phyloP scores from a whole-genome alignment of 35 echinoderm and acorn worm species.

The Holothuria glaberrima region DNA sequence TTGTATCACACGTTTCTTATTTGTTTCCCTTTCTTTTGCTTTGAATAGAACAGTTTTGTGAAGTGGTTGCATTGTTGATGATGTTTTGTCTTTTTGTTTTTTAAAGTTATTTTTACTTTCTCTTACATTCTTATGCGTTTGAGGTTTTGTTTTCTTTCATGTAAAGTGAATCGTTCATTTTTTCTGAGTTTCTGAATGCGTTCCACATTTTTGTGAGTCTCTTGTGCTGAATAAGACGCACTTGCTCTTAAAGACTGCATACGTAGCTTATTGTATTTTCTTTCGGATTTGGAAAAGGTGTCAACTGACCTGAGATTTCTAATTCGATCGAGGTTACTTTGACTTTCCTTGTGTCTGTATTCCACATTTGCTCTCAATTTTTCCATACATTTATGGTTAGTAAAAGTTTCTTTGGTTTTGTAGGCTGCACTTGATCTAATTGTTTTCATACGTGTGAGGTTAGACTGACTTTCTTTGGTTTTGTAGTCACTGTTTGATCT shows the following conservation, averaged over 20 bases:
- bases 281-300: neutral
- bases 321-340: neutral
- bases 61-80: neutral
- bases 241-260: neutral
- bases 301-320: neutral
- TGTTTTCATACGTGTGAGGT: neutral
- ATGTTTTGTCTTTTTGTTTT: neutral
- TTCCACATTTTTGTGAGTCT: neutral
- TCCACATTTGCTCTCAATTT: neutral
- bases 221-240: neutral
- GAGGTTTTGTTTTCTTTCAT: neutral
- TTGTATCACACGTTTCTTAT: conserved; percentile 13
- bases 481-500: neutral
- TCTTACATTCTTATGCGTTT: neutral
- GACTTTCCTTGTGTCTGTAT: neutral
- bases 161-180: neutral
- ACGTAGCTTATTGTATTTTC: neutral
- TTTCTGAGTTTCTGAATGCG: conserved; percentile 1
- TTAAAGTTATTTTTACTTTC: neutral
- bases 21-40: neutral
- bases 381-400: no score
- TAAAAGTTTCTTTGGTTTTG: no score
- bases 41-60: neutral
- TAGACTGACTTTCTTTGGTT: neutral
- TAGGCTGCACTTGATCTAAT: neutral